Conservation (phyloP, 35 echinoderm and acorn worm genomes). For the Apostichopus japonicus region DNA sequence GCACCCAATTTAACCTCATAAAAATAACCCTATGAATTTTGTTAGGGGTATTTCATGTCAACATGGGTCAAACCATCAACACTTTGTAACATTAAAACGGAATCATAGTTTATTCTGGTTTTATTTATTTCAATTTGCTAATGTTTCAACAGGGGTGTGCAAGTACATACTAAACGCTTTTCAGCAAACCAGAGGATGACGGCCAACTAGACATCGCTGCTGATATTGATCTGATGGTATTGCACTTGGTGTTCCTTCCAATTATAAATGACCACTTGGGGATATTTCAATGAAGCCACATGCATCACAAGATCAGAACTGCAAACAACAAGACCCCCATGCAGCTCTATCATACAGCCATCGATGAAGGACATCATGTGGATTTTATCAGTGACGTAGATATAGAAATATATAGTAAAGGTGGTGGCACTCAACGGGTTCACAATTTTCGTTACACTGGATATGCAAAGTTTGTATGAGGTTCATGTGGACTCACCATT, state of each 20-base stretch:
- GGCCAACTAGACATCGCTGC: background rate
- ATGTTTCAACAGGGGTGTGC: background rate
- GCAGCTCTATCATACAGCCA: slow-evolving; percentile 15
- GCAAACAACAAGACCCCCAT: background rate
- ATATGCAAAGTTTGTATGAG: too few species aligned
- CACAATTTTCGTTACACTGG: too few species aligned
- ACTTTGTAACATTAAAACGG: too few species aligned
- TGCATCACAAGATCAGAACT: slow-evolving; percentile 1
- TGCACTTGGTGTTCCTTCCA: background rate
- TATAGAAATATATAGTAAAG: background rate
- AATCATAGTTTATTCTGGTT: background rate
- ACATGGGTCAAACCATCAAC: too few species aligned
- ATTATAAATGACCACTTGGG: slow-evolving; percentile 8
- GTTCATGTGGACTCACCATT: too few species aligned
- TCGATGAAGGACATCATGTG: background rate
- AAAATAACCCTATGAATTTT: too few species aligned
- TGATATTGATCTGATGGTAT: background rate
- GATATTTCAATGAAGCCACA: slow-evolving; percentile 12
- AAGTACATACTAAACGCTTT: background rate
- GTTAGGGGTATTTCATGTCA: too few species aligned
- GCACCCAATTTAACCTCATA: too few species aligned
- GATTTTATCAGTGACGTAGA: slow-evolving; percentile 1
- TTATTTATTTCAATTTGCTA: background rate
- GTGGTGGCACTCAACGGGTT: too few species aligned
- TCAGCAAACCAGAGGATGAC: background rate